Percentiles rank a stretch among this genome's conserved stretches.
phyloP scores from a whole-genome alignment of 2,888 invertebrate genomes.

The Bruchidius siliquastri region DNA sequence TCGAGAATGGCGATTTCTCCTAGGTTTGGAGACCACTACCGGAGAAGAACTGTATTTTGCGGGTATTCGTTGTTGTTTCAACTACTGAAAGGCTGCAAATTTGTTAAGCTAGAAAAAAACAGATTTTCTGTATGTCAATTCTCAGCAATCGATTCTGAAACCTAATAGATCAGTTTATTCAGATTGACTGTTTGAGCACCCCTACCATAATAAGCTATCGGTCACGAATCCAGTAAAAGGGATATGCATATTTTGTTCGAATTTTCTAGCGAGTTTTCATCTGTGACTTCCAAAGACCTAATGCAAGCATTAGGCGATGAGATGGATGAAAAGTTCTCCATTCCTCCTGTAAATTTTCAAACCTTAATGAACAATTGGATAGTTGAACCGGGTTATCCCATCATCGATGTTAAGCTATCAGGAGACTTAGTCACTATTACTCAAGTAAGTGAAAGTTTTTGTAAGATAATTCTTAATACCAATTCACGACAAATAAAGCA shows the following conservation, averaged over 20 bases:
- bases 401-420: conserved; percentile 14
- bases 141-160: too few relatives aligned
- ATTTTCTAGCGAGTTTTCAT: conserved; percentile 9
- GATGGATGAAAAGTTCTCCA: background rate
- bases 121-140: too few relatives aligned
- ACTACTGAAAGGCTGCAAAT: too few relatives aligned
- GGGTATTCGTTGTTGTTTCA: too few relatives aligned
- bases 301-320: conserved; percentile 12
- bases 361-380: conserved; percentile 23
- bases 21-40: too few relatives aligned
- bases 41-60: too few relatives aligned
- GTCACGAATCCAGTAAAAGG: background rate
- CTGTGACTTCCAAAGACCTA: conserved; percentile 17
- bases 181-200: too few relatives aligned
- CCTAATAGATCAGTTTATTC: too few relatives aligned
- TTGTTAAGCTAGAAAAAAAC: too few relatives aligned
- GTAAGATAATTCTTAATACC: background rate
- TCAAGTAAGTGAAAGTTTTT: conserved; percentile 15
- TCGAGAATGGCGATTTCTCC: too few relatives aligned
- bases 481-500: too few relatives aligned
- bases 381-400: conserved; percentile 19
- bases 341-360: background rate
- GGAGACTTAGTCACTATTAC: conserved; percentile 8
- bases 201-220: too few relatives aligned
- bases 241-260: background rate